Conservation (phyloP, 2,888 invertebrate genomes). For the Brachynemurus nebulosus region DNA sequence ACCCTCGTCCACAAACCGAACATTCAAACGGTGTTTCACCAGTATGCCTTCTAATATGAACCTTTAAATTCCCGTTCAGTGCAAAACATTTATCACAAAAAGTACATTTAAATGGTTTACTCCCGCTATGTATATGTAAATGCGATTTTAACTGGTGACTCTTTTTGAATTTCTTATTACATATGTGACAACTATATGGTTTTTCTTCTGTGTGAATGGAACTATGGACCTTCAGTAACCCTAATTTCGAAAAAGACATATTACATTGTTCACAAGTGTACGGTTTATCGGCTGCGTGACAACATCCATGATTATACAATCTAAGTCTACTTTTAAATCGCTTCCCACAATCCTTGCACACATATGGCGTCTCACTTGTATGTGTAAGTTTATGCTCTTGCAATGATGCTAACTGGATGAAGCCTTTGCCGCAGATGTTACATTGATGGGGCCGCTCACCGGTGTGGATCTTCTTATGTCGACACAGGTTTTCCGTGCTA, state of each 20-base stretch:
- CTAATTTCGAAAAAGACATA: background rate
- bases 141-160: background rate
- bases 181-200: background rate
- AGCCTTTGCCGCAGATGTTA: background rate
- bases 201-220: background rate
- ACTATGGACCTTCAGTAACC: background rate
- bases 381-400: background rate
- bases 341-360: background rate
- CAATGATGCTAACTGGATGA: background rate
- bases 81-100: background rate
- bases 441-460: no score
- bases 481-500: no score
- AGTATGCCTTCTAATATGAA: background rate
- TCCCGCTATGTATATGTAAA: background rate
- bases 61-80: background rate
- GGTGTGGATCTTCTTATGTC: no score
- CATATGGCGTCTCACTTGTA: background rate
- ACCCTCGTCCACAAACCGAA: background rate
- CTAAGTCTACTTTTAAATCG: background rate
- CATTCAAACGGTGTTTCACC: background rate
- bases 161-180: background rate
- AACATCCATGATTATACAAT: background rate
- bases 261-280: background rate
- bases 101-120: background rate
- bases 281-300: background rate